phyloP scores from a whole-genome alignment of 2,797 vertebrate species.

The Danio tinwini region DNA sequence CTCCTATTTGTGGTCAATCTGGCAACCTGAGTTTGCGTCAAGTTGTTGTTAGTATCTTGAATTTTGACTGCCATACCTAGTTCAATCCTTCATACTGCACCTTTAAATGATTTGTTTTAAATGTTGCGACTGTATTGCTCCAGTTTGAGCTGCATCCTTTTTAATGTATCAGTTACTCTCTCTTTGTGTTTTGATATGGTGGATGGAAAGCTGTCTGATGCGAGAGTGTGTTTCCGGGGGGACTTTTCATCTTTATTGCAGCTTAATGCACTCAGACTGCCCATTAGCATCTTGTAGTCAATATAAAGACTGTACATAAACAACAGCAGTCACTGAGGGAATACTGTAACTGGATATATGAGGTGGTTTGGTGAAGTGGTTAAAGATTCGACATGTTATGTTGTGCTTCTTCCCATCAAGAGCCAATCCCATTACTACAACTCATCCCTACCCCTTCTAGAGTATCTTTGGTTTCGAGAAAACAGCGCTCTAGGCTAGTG shows the following conservation, averaged over 20 bases:
- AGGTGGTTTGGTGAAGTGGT: neutral
- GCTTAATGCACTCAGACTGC: constrained; percentile 49
- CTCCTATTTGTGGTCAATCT: too few relatives aligned
- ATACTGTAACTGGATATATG: neutral
- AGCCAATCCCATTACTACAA: neutral
- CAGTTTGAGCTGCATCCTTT: neutral
- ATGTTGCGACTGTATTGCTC: neutral
- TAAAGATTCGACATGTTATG: neutral
- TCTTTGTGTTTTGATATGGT: constrained; percentile 11
- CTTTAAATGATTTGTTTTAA: neutral
- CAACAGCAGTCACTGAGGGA: constrained; percentile 14
- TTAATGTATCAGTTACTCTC: neutral
- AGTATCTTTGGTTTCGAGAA: too few relatives aligned
- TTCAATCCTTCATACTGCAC: too few relatives aligned
- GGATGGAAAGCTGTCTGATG: constrained; percentile 1
- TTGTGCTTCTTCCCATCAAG: neutral
- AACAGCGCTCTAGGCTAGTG: too few relatives aligned
- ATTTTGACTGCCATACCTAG: too few relatives aligned
- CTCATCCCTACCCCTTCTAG: too few relatives aligned
- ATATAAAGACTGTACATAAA: constrained; percentile 31
- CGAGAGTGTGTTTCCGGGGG: constrained; percentile 18
- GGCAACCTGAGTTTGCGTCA: too few relatives aligned
- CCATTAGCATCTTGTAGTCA: constrained; percentile 35
- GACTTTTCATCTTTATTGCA: constrained; percentile 39
- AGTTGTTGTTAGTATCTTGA: too few relatives aligned